Evolutionary conservation across 2,113 vertebrate species (phyloP).

Genomic region (Leptodactylus fuscus): DNA sequence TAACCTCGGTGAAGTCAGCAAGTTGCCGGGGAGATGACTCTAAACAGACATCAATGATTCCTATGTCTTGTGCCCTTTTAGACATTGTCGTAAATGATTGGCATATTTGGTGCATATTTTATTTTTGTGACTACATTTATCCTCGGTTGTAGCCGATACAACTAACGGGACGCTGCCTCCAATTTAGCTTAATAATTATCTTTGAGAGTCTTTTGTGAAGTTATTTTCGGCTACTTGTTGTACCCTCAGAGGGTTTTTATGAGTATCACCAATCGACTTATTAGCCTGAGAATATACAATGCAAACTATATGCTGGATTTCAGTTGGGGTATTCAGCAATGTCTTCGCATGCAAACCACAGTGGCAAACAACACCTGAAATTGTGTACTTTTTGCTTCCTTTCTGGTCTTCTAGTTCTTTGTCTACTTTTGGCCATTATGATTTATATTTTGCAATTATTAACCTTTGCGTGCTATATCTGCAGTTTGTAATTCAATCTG

Average conservation of each 20-base stretch:
- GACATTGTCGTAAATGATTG: slow-evolving; percentile 21
- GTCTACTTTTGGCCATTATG: no score
- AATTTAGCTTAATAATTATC: slow-evolving; percentile 19
- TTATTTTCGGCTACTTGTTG: background rate
- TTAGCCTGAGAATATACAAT: no score
- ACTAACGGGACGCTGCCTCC: background rate
- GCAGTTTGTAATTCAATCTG: no score
- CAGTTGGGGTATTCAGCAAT: no score
- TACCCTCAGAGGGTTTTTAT: background rate
- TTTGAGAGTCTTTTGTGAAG: background rate
- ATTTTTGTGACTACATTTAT: background rate
- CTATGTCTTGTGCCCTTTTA: background rate
- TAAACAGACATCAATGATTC: slow-evolving; percentile 16
- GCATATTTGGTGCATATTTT: slow-evolving; percentile 26
- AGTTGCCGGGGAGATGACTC: slow-evolving; percentile 20
- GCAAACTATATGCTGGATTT: no score
- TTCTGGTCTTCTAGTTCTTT: no score
- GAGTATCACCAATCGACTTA: no score
- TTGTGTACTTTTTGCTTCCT: no score
- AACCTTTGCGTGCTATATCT: no score
- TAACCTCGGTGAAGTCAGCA: background rate
- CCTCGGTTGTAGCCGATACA: background rate
- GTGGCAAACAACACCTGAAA: no score
- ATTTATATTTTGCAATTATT: no score
- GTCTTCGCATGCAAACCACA: no score